A percentile compares a stretch with the other conserved stretches of the same genome.
Conservation (phyloP, 2,113 vertebrate species). For the Oryzias woworae region DNA sequence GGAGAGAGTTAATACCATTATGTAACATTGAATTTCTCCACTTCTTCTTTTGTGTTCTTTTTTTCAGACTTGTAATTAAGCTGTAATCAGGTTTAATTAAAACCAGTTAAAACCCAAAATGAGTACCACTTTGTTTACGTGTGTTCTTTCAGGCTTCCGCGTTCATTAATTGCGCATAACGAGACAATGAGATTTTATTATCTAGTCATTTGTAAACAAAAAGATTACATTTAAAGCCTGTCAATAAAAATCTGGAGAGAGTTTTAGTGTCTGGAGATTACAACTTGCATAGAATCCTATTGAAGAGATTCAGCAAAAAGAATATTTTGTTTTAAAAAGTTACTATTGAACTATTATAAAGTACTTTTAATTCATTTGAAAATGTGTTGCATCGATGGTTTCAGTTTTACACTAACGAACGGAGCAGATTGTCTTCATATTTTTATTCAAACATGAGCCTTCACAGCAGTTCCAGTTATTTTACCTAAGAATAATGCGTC, state of each 20-base stretch:
- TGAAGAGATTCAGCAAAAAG: no score
- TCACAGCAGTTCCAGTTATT: no score
- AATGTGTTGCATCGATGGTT: no score
- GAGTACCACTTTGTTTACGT: constrained; percentile 43
- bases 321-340: neutral
- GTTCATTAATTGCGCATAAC: constrained; percentile 21
- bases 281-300: neutral
- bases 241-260: neutral
- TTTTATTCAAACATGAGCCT: no score
- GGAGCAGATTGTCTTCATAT: no score
- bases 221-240: constrained; percentile 42
- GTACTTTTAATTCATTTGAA: no score
- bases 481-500: no score
- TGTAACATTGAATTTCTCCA: constrained; percentile 77
- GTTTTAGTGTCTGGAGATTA: constrained; percentile 7
- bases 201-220: constrained; percentile 55
- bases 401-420: no score
- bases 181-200: constrained; percentile 29
- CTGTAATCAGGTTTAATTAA: constrained; percentile 85
- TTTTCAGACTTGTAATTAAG: constrained; percentile 80
- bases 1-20: constrained; percentile 77
- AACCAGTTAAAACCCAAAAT: constrained; percentile 77
- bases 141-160: constrained; percentile 18
- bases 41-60: constrained; percentile 70
- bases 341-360: no score